phyloP scores from a whole-genome alignment of 1,140 invertebrate genomes.

The Lepidurus packardi region DNA sequence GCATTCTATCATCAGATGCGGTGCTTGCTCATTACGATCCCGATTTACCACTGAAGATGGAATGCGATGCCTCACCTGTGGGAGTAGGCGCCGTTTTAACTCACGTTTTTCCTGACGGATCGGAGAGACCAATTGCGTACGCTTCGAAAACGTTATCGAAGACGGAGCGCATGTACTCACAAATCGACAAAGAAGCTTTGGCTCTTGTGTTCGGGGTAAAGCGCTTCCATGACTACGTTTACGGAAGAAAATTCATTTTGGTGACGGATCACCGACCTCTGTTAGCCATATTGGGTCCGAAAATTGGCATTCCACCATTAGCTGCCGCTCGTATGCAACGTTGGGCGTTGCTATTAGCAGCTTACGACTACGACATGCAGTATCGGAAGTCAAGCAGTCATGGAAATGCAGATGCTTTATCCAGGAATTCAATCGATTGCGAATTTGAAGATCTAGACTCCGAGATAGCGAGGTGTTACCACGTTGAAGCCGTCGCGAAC shows the following conservation, averaged over 20 bases:
- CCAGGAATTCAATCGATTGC: conserved; percentile 36
- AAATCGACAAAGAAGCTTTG: conserved; percentile 33
- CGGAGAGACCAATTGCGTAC: conserved; percentile 42
- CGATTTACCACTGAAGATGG: conserved; percentile 48
- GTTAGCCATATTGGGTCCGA: conserved; percentile 42
- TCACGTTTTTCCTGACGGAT: conserved; percentile 39
- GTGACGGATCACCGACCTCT: conserved; percentile 49
- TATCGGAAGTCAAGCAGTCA: conserved; percentile 40
- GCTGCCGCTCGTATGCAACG: conserved; percentile 41
- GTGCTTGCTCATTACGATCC: conserved; percentile 45
- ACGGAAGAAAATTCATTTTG: conserved; percentile 44
- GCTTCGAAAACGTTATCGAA: conserved; percentile 37
- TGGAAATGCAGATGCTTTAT: conserved; percentile 41
- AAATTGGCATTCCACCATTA: conserved; percentile 41
- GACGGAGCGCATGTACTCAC: conserved; percentile 29
- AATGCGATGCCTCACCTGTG: conserved; percentile 44
- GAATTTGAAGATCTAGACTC: background rate
- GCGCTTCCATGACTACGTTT: conserved; percentile 50
- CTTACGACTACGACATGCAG: conserved; percentile 43
- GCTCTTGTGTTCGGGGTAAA: conserved; percentile 36
- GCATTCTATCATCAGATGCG: conserved; percentile 7
- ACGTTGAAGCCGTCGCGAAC: background rate
- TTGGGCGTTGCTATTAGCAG: conserved; percentile 42
- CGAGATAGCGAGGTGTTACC: conserved; percentile 6
- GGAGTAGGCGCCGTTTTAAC: conserved; percentile 43